Percentiles rank a stretch among this genome's conserved stretches.
Conservation (phyloP, 2,888 invertebrate species). For the Phyllotreta cruciferae region DNA sequence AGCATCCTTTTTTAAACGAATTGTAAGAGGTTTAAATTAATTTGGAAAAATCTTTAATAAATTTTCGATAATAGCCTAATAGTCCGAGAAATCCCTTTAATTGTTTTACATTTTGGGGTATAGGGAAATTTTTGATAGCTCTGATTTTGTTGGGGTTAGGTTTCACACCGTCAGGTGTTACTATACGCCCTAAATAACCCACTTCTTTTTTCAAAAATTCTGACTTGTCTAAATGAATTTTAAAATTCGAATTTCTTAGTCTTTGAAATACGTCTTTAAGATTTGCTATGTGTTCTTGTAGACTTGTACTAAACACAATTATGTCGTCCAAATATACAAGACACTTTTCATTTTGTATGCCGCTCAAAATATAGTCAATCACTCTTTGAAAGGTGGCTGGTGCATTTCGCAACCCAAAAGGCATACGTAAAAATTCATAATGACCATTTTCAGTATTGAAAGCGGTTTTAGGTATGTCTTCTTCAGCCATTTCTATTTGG, state of each 20-base stretch:
- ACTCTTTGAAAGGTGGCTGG: conserved; percentile 43
- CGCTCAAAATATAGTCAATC: conserved; percentile 52
- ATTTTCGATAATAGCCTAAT: conserved; percentile 50
- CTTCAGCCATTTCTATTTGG: not conserved
- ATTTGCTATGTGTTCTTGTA: conserved; percentile 49
- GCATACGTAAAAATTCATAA: conserved; percentile 46
- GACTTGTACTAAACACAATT: conserved; percentile 36
- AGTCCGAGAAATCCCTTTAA: conserved; percentile 51
- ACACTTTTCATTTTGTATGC: conserved; percentile 61
- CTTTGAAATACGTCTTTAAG: conserved; percentile 41
- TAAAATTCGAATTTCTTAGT: conserved; percentile 45
- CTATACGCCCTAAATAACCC: conserved; percentile 53
- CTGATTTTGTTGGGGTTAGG: conserved; percentile 52
- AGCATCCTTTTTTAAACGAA: conserved; percentile 33
- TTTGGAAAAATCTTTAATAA: conserved; percentile 44
- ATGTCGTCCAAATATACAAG: conserved; percentile 46
- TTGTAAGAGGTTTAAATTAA: conserved; percentile 47
- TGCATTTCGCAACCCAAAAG: conserved; percentile 55
- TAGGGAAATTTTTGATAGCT: conserved; percentile 37
- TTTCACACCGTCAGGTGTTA: conserved; percentile 51
- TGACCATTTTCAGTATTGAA: conserved; percentile 51
- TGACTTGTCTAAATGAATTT: conserved; percentile 49
- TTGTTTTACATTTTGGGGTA: conserved; percentile 39
- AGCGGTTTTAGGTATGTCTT: conserved; percentile 52
- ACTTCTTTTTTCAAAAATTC: conserved; percentile 45